A percentile compares a stretch with the other conserved stretches of the same genome.
These are phyloP conservation scores for Salarias fasciatus DNA, from an alignment of 2,797 vertebrate species.

Conservation along the genomic window DNA sequence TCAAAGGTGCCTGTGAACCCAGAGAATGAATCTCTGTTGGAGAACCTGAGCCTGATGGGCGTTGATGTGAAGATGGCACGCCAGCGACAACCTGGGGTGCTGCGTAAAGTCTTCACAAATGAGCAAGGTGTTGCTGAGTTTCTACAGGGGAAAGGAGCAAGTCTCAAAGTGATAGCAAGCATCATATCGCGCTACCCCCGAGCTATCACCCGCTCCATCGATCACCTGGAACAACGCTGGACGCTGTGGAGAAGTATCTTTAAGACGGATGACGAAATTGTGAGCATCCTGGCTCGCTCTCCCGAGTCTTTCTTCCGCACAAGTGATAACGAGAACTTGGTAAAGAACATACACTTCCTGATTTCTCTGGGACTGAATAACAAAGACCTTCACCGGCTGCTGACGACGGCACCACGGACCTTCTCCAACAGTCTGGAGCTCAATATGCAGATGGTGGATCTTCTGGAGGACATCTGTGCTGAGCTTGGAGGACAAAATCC, in stretches of 20 bases:
- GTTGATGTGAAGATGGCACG: constrained; percentile 81
- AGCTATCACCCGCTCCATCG: constrained; percentile 79
- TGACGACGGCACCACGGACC: constrained; percentile 81
- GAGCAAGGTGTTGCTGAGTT: constrained; percentile 81
- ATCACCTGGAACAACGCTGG: constrained; percentile 84
- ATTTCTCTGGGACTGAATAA: constrained; percentile 77
- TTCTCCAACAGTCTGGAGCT: constrained; percentile 86
- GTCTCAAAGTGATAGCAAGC: constrained; percentile 70
- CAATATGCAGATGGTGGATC: constrained; percentile 82
- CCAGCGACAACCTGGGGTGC: constrained; percentile 77
- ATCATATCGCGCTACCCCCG: constrained; percentile 86
- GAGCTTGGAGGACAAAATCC: constrained; percentile 74
- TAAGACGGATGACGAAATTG: constrained; percentile 78
- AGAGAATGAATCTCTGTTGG: constrained; percentile 80
- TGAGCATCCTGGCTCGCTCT: constrained; percentile 82
- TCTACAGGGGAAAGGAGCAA: constrained; percentile 81
- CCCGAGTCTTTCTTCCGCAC: constrained; percentile 88
- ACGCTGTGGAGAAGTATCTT: constrained; percentile 85
- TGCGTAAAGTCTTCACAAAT: constrained; percentile 77
- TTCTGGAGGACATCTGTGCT: constrained; percentile 73
- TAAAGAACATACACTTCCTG: constrained; percentile 84
- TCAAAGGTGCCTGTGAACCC: background rate
- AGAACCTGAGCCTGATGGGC: constrained; percentile 77
- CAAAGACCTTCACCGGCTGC: constrained; percentile 78
- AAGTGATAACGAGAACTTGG: constrained; percentile 79